These are phyloP conservation scores for Dryobota labecula DNA, from an alignment of 2,888 invertebrate genomes.

Conservation along the genomic window DNA sequence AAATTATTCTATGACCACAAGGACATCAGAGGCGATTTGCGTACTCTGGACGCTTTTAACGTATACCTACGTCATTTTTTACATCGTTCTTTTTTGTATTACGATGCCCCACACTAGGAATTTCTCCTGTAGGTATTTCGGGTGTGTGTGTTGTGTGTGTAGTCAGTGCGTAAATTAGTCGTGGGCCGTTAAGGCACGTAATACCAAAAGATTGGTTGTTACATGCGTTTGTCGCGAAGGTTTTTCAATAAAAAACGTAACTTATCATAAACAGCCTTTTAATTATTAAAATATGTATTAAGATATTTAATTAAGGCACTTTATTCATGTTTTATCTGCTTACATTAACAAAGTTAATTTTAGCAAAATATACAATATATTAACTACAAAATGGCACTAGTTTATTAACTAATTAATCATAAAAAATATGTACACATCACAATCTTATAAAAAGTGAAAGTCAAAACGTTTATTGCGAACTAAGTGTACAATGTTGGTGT, in stretches of 20 bases:
- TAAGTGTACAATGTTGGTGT: no score
- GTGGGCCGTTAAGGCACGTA: background rate
- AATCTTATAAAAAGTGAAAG: no score
- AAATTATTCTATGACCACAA: no score
- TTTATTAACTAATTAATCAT: background rate
- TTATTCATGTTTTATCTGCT: background rate
- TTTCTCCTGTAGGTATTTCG: no score
- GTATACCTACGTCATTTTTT: no score
- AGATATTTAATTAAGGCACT: constrained; percentile 33
- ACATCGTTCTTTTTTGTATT: no score
- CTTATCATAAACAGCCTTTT: constrained; percentile 17
- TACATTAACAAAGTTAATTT: background rate
- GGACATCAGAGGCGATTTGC: no score
- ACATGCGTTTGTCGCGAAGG: background rate
- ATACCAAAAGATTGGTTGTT: background rate
- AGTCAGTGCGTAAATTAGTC: background rate
- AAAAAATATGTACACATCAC: background rate
- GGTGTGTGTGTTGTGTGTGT: no score
- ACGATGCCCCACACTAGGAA: no score
- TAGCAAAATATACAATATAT: constrained; percentile 6
- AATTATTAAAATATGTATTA: background rate
- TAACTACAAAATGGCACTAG: constrained; percentile 25
- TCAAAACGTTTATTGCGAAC: no score
- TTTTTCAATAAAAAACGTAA: constrained; percentile 12
- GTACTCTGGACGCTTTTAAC: no score